A percentile compares a stretch with the other conserved stretches of the same genome.
Conservation (phyloP, 2,888 invertebrate species). For the Ophonus ardosiacus region DNA sequence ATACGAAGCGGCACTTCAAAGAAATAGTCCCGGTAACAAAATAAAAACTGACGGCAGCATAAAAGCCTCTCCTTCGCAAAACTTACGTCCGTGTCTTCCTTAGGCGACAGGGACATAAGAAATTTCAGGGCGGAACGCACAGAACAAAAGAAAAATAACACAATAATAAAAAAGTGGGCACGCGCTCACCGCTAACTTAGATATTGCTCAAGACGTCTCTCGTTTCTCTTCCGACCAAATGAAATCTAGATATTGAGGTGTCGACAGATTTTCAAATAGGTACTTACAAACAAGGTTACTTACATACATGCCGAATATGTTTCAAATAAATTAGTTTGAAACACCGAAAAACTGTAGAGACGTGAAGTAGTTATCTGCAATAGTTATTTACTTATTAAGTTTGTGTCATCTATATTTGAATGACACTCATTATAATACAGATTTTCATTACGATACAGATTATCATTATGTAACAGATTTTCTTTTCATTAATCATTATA, state of each 20-base stretch:
- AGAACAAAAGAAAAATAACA: conserved; percentile 35
- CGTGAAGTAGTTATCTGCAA: no score
- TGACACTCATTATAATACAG: no score
- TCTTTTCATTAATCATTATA: no score
- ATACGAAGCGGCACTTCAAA: conserved; percentile 14
- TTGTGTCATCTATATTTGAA: no score
- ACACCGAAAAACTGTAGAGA: no score
- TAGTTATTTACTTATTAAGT: no score
- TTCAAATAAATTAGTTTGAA: no score
- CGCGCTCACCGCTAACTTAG: conserved; percentile 27
- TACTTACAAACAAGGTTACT: neutral
- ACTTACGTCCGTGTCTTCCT: conserved; percentile 15
- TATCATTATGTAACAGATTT: no score
- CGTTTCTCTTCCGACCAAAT: neutral
- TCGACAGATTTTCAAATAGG: conserved; percentile 8
- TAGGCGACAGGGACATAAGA: conserved; percentile 25
- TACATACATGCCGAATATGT: neutral
- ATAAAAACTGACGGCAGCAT: conserved; percentile 16
- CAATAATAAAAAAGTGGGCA: conserved; percentile 38
- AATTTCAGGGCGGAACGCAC: conserved; percentile 29
- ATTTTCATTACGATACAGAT: no score
- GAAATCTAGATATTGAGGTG: conserved; percentile 13
- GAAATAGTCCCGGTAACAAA: conserved; percentile 18
- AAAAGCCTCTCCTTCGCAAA: conserved; percentile 13
- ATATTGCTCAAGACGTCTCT: conserved; percentile 26